phyloP scores from a whole-genome alignment of 2,888 invertebrate species.

The Drosophila austrosaltans region DNA sequence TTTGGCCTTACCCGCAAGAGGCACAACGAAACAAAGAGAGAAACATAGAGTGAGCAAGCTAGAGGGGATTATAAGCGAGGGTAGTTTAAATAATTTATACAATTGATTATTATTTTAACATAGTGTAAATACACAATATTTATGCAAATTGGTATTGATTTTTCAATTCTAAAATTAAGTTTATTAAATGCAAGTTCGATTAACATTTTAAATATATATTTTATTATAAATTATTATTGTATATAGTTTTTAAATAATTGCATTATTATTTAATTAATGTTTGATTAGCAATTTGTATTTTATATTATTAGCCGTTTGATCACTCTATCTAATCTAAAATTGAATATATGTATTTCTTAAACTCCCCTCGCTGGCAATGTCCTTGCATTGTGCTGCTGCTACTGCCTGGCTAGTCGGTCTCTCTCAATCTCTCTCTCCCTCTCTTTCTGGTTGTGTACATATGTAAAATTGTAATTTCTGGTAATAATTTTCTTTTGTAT shows the following conservation, averaged over 20 bases:
- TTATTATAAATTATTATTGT: too few relatives aligned
- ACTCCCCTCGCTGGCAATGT: conserved; percentile 40
- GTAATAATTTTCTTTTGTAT: conserved; percentile 69
- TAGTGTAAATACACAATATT: neutral
- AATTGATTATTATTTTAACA: too few relatives aligned
- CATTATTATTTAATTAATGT: too few relatives aligned
- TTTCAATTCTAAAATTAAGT: too few relatives aligned
- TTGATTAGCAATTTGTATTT: too few relatives aligned
- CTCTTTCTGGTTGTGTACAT: conserved; percentile 28
- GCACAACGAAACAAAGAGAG: conserved; percentile 15
- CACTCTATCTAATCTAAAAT: too few relatives aligned
- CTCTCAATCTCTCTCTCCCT: neutral
- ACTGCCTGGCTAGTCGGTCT: neutral
- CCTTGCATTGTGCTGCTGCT: conserved; percentile 63
- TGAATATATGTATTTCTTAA: neutral
- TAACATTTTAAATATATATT: too few relatives aligned
- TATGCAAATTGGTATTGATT: neutral
- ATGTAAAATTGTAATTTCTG: conserved; percentile 65
- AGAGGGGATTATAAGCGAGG: conserved; percentile 3
- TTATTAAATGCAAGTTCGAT: too few relatives aligned
- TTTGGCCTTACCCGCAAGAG: conserved; percentile 43
- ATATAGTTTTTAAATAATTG: too few relatives aligned
- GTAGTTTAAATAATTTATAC: neutral
- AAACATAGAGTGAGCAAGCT: conserved; percentile 4
- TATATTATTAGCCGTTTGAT: too few relatives aligned